Evolutionary conservation across 2,797 vertebrate species (phyloP), one percentile per base, ranked within the genome.

Genomic region (Cheracebus regulus): DNA sequence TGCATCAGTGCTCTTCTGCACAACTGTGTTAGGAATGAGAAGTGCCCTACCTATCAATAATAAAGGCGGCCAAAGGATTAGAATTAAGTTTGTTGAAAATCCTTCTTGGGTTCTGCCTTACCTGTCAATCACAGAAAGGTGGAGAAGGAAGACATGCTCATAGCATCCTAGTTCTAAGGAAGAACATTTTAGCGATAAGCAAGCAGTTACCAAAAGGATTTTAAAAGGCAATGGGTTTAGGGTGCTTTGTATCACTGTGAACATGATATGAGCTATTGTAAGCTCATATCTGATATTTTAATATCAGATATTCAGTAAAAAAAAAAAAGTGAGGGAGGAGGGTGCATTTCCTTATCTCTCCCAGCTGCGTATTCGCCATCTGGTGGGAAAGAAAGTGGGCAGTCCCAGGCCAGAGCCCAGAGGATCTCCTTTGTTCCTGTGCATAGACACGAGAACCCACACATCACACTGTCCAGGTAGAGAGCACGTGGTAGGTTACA

Each of bases 391-490:
- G 14, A 64, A n/a, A 28, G 14, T 0, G 2, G 26, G 19, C 2
- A 0, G 10, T 24, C 33, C 33, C 4, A 7, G 3, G 1, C 15
- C 0, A 0, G 26, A 41, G 41, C 26, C 22, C 17, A 2, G 5
- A 61, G 28, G 24, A 28, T 4, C 11, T 48, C 44, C 17, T 17
- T 14, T 52, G 33, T 46, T 6, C 33, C 41, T 39, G 8, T 6
- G 14, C 7, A 39, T 24, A 76, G 30, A 44, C 3, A 8, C 4
- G 22, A 17, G 39, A 19, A 11, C 3, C 1, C 13, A 28, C 7
- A 1, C 1, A 6, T 2, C 41, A 46, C 17, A 2, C 0, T 39
- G 33, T 61, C 58, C 33, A n/a, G 33, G 22, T 4, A 7, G 15
- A 81, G 30, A 61, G 13, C 8, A 15, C 0, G 0, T 8, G 4